Conservation (phyloP, 2,113 vertebrate genomes). For the Neotragus moschatus region DNA sequence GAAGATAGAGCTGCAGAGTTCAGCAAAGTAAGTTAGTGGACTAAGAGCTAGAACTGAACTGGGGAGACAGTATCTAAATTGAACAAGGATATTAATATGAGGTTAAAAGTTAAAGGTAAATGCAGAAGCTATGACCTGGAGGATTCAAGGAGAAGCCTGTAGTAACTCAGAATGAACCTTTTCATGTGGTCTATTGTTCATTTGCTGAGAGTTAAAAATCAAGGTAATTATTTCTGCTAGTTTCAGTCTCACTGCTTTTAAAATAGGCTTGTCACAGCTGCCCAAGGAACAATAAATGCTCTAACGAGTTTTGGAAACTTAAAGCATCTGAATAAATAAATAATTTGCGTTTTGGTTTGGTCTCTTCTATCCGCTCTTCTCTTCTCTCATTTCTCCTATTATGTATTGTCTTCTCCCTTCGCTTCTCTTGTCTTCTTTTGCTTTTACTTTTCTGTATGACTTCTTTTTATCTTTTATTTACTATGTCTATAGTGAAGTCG, state of each 20-base stretch:
- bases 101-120: background rate
- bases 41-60: background rate
- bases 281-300: background rate
- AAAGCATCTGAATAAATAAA: background rate
- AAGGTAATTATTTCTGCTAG: background rate
- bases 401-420: background rate
- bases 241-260: background rate
- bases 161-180: background rate
- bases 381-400: background rate
- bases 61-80: background rate
- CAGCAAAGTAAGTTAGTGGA: background rate
- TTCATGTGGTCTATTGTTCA: background rate
- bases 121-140: background rate
- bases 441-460: background rate
- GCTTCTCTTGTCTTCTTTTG: background rate
- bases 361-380: background rate
- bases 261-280: background rate
- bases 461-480: no score
- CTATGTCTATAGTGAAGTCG: background rate
- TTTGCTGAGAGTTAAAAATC: background rate
- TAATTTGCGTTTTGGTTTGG: background rate
- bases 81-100: background rate
- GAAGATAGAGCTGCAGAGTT: background rate
- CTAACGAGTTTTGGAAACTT: background rate
- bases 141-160: background rate